Evolutionary conservation across 2,113 vertebrate genomes (phyloP).

Genomic region (Dicentrarchus labrax): DNA sequence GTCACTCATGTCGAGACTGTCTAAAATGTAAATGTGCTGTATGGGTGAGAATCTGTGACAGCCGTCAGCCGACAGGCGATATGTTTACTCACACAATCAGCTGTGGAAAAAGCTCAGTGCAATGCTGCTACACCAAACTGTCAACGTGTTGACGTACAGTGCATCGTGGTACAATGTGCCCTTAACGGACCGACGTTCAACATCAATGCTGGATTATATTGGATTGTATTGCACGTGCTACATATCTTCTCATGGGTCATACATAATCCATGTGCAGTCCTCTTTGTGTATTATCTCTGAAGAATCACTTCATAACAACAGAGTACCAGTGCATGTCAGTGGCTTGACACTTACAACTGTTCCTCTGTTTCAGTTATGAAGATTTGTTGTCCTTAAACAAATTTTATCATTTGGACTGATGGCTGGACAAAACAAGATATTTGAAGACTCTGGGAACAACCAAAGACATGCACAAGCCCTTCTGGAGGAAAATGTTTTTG

Average conservation of each 20-base stretch:
- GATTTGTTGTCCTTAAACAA: background rate
- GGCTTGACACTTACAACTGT: background rate
- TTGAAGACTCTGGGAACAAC: background rate
- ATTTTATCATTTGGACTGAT: background rate
- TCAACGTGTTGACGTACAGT: conserved; percentile 24
- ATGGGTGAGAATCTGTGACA: background rate
- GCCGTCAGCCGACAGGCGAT: background rate
- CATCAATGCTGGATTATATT: conserved; percentile 30
- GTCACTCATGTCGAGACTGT: conserved; percentile 1
- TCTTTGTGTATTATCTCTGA: conserved; percentile 17
- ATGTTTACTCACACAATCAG: conserved; percentile 12
- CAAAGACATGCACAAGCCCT: too few species aligned
- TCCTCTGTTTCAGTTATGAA: background rate
- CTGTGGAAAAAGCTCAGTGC: conserved; percentile 12
- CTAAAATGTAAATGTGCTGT: conserved; percentile 12
- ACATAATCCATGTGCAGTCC: conserved; percentile 44
- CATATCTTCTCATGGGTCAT: conserved; percentile 22
- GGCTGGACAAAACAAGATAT: background rate
- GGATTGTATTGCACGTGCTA: conserved; percentile 4
- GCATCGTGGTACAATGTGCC: conserved; percentile 35
- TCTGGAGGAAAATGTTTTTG: too few species aligned
- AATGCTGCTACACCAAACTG: conserved; percentile 43
- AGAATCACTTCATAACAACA: conserved; percentile 14
- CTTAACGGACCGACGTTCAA: conserved; percentile 32
- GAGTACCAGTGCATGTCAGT: background rate